These are phyloP conservation scores for Sebastes variabilis DNA, from an alignment of 2,797 vertebrate genomes.

Conservation along the genomic window DNA sequence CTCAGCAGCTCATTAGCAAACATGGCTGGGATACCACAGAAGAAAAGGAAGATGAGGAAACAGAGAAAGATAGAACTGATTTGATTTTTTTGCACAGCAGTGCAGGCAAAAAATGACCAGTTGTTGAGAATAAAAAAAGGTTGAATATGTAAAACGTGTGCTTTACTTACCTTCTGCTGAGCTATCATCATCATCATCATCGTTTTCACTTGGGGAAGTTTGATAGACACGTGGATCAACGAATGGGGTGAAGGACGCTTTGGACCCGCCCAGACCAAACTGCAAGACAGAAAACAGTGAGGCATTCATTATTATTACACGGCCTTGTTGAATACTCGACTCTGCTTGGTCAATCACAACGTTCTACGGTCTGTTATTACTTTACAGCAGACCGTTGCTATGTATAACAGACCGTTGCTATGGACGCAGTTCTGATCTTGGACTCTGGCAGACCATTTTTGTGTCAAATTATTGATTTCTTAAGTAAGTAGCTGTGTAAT, in stretches of 20 bases:
- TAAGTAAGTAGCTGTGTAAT: too few relatives aligned
- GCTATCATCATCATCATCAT: slow-evolving; percentile 80
- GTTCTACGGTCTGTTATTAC: too few relatives aligned
- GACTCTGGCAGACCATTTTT: too few relatives aligned
- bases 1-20: slow-evolving; percentile 93
- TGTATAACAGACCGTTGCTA: too few relatives aligned
- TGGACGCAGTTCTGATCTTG: too few relatives aligned
- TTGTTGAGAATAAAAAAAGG: not conserved
- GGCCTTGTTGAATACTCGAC: too few relatives aligned
- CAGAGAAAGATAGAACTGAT: not conserved
- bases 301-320: too few relatives aligned
- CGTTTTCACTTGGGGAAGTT: slow-evolving; percentile 89
- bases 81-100: not conserved
- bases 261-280: slow-evolving; percentile 92
- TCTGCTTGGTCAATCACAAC: too few relatives aligned
- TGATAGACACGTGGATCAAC: slow-evolving; percentile 95
- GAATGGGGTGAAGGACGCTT: slow-evolving; percentile 94
- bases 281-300: slow-evolving; percentile 59
- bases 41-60: not conserved
- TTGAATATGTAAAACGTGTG: not conserved
- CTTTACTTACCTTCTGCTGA: slow-evolving; percentile 84
- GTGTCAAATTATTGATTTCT: too few relatives aligned
- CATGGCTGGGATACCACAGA: slow-evolving; percentile 80
- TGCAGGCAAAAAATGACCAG: not conserved
- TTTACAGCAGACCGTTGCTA: too few relatives aligned